phyloP scores from a whole-genome alignment of 2,888 invertebrate species.

The Caenorhabditis wallacei region DNA sequence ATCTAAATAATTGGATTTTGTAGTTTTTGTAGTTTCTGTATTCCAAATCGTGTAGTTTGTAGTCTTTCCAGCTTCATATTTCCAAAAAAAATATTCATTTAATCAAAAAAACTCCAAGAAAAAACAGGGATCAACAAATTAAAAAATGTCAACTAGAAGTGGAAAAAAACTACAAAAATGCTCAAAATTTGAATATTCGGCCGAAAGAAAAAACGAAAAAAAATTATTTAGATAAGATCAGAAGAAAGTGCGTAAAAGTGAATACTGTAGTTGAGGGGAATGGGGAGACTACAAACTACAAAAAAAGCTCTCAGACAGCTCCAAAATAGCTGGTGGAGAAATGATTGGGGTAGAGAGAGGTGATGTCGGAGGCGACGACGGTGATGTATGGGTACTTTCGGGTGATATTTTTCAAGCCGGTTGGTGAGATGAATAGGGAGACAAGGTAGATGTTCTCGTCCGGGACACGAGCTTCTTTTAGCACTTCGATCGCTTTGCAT shows the following conservation, averaged over 20 bases:
- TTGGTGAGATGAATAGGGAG: slow-evolving; percentile 96
- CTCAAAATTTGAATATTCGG: neutral
- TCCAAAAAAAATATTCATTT: too few relatives aligned
- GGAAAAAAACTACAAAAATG: neutral
- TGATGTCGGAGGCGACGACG: slow-evolving; percentile 95
- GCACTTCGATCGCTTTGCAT: slow-evolving; percentile 93
- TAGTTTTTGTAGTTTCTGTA: too few relatives aligned
- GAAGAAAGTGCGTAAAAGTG: slow-evolving; percentile 10
- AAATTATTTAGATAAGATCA: neutral
- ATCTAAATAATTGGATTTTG: too few relatives aligned
- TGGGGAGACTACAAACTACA: slow-evolving; percentile 10
- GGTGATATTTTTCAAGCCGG: slow-evolving; percentile 84
- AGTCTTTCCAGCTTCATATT: too few relatives aligned
- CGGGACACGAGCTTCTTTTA: slow-evolving; percentile 94
- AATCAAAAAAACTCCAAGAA: too few relatives aligned
- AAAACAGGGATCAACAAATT: neutral
- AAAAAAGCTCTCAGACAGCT: slow-evolving; percentile 88
- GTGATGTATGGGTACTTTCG: slow-evolving; percentile 87
- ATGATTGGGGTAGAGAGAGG: slow-evolving; percentile 96
- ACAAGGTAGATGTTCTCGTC: slow-evolving; percentile 97
- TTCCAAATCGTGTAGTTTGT: too few relatives aligned
- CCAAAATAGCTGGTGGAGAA: slow-evolving; percentile 99
- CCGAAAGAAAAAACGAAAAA: neutral
- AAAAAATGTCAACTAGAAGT: neutral
- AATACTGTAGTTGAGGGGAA: neutral